Evolutionary conservation across 2,888 invertebrate genomes (phyloP).

Genomic region (Xestia xanthographa): DNA sequence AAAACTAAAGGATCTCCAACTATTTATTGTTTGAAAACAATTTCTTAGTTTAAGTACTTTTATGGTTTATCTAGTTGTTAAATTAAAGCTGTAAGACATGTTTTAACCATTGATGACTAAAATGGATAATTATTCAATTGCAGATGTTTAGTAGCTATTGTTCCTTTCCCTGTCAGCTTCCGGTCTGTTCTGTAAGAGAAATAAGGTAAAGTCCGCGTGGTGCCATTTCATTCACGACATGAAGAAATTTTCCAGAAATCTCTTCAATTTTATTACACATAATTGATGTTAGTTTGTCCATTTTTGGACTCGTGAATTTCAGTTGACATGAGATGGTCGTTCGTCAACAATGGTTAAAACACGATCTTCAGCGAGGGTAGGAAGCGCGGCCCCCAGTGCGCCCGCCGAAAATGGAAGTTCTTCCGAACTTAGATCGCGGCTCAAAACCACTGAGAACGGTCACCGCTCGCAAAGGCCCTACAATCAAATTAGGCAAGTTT

Average conservation of each 20-base stretch:
- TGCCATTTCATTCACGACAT: conserved; percentile 72
- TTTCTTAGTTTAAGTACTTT: conserved; percentile 76
- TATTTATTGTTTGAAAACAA: conserved; percentile 75
- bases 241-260: conserved; percentile 89
- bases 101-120: conserved; percentile 90
- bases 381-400: conserved; percentile 83
- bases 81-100: conserved; percentile 88
- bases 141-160: conserved; percentile 82
- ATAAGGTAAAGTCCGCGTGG: conserved; percentile 79
- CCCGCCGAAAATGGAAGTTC: conserved; percentile 86
- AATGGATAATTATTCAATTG: conserved; percentile 89
- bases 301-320: conserved; percentile 89
- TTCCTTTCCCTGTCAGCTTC: conserved; percentile 80
- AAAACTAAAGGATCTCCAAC: conserved; percentile 83
- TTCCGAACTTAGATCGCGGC: conserved; percentile 86
- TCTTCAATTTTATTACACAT: conserved; percentile 77
- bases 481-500: conserved; percentile 87
- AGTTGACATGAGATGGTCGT: conserved; percentile 90
- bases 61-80: conserved; percentile 82
- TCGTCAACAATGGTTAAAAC: conserved; percentile 91
- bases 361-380: conserved; percentile 90
- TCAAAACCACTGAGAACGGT: conserved; percentile 85
- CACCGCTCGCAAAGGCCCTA: conserved; percentile 84
- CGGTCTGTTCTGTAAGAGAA: conserved; percentile 85
- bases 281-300: conserved; percentile 85